These are phyloP conservation scores for Volucella bombylans DNA, from an alignment of 2,888 invertebrate species.

Conservation along the genomic window DNA sequence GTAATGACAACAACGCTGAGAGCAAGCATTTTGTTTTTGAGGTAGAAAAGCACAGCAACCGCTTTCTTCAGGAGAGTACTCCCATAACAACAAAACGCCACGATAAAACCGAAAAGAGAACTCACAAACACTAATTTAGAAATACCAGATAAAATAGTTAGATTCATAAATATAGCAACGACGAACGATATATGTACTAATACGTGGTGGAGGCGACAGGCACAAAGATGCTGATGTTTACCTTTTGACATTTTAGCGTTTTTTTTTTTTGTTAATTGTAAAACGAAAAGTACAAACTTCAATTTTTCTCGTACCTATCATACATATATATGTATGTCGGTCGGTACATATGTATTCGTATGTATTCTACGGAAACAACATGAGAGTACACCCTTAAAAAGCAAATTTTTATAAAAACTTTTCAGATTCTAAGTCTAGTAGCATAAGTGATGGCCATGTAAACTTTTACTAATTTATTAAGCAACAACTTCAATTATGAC, in stretches of 20 bases:
- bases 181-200: too few relatives aligned
- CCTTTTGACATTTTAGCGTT: conserved; percentile 62
- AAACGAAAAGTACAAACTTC: too few relatives aligned
- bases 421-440: too few relatives aligned
- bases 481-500: too few relatives aligned
- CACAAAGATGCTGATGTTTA: conserved; percentile 52
- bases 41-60: conserved; percentile 30
- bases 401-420: too few relatives aligned
- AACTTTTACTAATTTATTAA: too few relatives aligned
- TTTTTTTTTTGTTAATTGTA: not conserved
- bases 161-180: not conserved
- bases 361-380: too few relatives aligned
- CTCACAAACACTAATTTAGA: conserved; percentile 29
- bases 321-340: too few relatives aligned
- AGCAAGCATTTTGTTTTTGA: conserved; percentile 25
- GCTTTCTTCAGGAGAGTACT: conserved; percentile 6
- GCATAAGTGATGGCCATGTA: too few relatives aligned
- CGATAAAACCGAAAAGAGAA: conserved; percentile 15
- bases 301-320: too few relatives aligned
- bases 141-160: conserved; percentile 28
- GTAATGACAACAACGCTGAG: conserved; percentile 64
- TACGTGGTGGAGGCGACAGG: not conserved
- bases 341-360: too few relatives aligned
- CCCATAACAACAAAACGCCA: not conserved
- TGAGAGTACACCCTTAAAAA: too few relatives aligned